A percentile compares a stretch with the other conserved stretches of the same genome.
Conservation (phyloP, 2,113 vertebrate species). For the Entomyzon cyanotis region DNA sequence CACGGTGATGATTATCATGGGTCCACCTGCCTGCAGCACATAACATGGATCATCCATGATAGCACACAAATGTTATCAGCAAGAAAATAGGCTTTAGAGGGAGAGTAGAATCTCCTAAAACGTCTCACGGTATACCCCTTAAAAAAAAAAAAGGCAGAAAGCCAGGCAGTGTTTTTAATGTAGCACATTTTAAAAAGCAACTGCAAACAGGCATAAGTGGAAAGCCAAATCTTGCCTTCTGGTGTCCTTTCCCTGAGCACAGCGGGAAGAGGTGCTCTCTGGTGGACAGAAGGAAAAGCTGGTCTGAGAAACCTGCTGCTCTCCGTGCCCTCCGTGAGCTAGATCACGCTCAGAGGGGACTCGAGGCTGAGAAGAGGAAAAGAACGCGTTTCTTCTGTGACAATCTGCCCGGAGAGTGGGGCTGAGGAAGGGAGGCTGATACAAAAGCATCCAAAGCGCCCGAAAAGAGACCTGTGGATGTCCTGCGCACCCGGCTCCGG, state of each 20-base stretch:
- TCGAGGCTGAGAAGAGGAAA: not conserved
- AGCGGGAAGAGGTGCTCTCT: not conserved
- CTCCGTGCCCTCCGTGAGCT: not conserved
- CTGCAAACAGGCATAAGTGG: not conserved
- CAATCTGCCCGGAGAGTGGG: not conserved
- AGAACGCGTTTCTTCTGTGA: not conserved
- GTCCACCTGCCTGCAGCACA: not conserved
- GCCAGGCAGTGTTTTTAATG: not conserved
- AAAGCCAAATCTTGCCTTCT: not conserved
- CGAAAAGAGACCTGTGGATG: accelerated
- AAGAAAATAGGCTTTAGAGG: not conserved
- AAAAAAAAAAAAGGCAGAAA: not conserved
- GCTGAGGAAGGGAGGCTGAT: not conserved
- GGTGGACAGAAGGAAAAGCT: not conserved
- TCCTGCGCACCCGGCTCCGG: not conserved
- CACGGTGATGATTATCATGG: not conserved
- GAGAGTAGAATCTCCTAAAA: not conserved
- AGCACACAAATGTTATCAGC: not conserved
- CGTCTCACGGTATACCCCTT: not conserved
- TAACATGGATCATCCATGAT: too few relatives aligned
- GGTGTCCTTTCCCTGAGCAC: not conserved
- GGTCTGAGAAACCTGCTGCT: not conserved
- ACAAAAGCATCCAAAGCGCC: not conserved
- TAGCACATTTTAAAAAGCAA: not conserved
- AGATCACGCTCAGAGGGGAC: not conserved